Conservation (phyloP, 2,113 vertebrate species). For the Clarias batrachus region DNA sequence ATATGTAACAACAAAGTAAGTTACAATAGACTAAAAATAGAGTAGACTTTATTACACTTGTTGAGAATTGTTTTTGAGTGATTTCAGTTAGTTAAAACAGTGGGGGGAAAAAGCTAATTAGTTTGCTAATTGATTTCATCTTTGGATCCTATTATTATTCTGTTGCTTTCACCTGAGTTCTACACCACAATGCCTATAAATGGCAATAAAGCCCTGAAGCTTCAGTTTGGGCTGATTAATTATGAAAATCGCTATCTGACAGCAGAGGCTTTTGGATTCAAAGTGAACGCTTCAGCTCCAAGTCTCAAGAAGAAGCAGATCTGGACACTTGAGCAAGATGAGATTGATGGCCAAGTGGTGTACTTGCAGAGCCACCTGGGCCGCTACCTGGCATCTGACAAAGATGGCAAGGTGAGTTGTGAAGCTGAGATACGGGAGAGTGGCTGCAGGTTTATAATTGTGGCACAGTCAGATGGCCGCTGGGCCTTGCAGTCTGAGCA, state of each 20-base stretch:
- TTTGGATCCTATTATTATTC: conserved; percentile 13
- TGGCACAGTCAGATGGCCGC: conserved; percentile 88
- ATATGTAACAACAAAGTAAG: conserved; percentile 39
- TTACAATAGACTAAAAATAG: conserved; percentile 11
- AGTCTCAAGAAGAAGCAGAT: conserved; percentile 94
- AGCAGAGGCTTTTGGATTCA: conserved; percentile 90
- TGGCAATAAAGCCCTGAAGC: conserved; percentile 84
- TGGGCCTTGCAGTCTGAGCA: conserved; percentile 90
- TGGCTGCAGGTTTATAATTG: conserved; percentile 84
- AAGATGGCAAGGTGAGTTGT: conserved; percentile 87
- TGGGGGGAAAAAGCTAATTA: not conserved
- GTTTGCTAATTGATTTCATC: conserved; percentile 25
- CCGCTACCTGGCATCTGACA: conserved; percentile 87
- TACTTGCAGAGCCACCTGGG: conserved; percentile 89
- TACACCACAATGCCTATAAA: conserved; percentile 85
- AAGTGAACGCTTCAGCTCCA: conserved; percentile 88
- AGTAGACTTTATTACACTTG: not conserved
- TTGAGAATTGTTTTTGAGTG: conserved; percentile 2
- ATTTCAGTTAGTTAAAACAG: conserved; percentile 11
- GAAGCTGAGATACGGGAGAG: conserved; percentile 78
- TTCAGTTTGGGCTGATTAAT: conserved; percentile 92
- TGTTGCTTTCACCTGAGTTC: conserved; percentile 7
- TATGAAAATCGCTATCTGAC: conserved; percentile 88
- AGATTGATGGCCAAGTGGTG: conserved; percentile 80
- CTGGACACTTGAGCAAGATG: conserved; percentile 91